Evolutionary conservation across 2,113 vertebrate genomes (phyloP).

Genomic region (Australoheros scitulus): DNA sequence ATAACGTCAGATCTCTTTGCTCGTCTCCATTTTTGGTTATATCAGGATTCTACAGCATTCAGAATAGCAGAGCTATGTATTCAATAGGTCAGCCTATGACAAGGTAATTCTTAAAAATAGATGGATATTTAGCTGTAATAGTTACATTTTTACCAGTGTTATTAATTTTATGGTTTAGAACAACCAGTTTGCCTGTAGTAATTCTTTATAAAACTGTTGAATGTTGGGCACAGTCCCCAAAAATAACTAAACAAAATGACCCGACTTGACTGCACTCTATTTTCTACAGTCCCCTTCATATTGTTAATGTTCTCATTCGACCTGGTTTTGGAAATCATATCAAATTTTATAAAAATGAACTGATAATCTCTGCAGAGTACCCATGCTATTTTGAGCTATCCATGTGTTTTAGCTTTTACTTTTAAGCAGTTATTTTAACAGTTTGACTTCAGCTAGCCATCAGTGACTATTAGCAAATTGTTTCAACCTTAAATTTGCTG

Average conservation of each 20-base stretch:
- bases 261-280: background rate
- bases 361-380: background rate
- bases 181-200: background rate
- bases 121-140: too few species aligned
- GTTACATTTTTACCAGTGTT: background rate
- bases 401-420: background rate
- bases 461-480: background rate
- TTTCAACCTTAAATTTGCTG: background rate
- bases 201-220: background rate
- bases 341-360: background rate
- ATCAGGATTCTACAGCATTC: background rate
- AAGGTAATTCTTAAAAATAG: background rate
- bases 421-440: background rate
- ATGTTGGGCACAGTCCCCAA: background rate
- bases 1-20: background rate
- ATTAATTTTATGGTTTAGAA: background rate
- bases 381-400: background rate
- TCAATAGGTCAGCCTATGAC: background rate
- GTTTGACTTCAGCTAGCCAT: background rate
- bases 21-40: background rate
- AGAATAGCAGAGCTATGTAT: background rate
- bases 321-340: background rate
- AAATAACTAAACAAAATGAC: too few species aligned
- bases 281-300: background rate
- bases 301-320: background rate